phyloP scores from a whole-genome alignment of 2,797 vertebrate genomes.

The Fratercula arctica region DNA sequence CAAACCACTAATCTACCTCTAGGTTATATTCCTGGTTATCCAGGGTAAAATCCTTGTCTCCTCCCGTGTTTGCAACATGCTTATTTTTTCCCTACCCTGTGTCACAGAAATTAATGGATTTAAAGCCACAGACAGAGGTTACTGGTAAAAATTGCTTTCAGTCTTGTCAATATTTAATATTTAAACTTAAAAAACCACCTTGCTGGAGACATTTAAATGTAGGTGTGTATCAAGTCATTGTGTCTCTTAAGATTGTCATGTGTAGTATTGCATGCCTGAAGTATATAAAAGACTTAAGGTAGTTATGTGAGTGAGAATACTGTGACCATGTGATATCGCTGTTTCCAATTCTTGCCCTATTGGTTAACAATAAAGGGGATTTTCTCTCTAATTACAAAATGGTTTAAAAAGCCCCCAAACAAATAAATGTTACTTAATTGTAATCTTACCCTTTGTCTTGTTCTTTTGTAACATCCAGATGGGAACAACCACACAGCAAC shows the following conservation, averaged over 20 bases:
- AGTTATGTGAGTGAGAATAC: not conserved
- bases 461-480: constrained; percentile 5
- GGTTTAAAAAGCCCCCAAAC: not conserved
- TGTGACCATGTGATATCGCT: not conserved
- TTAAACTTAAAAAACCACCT: not conserved
- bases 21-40: not conserved
- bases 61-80: not conserved
- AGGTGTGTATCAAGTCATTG: not conserved
- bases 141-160: not conserved
- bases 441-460: not conserved
- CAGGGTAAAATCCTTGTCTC: not conserved
- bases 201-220: not conserved
- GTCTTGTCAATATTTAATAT: not conserved
- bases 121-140: not conserved
- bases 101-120: not conserved
- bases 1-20: not conserved
- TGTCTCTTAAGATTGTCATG: not conserved
- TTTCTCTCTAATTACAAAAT: constrained; percentile 15
- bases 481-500: not conserved
- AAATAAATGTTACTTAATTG: not conserved
- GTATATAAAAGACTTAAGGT: not conserved
- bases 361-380: not conserved
- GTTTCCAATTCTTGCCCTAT: not conserved
- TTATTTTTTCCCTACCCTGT: not conserved
- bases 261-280: not conserved